Evolutionary conservation across 2,888 invertebrate genomes (phyloP).

Genomic region (Tachina fera): DNA sequence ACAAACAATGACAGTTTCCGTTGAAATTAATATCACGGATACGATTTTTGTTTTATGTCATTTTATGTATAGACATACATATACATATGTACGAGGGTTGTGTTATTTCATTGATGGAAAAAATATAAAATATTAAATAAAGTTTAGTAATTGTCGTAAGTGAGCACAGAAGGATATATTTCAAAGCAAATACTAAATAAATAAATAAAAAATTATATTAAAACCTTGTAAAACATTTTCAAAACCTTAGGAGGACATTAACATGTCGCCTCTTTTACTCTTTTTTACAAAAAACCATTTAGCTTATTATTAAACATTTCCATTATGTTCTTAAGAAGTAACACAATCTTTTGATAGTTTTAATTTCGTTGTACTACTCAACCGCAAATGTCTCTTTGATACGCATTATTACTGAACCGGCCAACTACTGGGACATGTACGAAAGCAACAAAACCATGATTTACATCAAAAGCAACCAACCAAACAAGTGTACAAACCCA

Average conservation of each 20-base stretch:
- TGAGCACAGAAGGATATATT: no score
- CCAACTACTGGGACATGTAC: slow-evolving; percentile 10
- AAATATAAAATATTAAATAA: no score
- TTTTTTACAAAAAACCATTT: background rate
- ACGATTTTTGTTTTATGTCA: slow-evolving; percentile 42
- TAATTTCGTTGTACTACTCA: slow-evolving; percentile 15
- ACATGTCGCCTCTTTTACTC: background rate
- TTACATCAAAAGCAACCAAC: slow-evolving; percentile 4
- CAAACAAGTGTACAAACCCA: slow-evolving; percentile 14
- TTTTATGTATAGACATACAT: slow-evolving; percentile 19
- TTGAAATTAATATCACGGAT: slow-evolving; percentile 63
- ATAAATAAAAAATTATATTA: no score
- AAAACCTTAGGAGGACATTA: no score
- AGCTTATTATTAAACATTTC: slow-evolving; percentile 7
- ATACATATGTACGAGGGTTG: background rate
- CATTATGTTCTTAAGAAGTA: slow-evolving; percentile 15
- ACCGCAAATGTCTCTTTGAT: slow-evolving; percentile 29
- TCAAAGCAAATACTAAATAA: no score
- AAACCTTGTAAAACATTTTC: no score
- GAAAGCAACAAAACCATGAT: slow-evolving; percentile 12
- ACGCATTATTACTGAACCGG: slow-evolving; percentile 40
- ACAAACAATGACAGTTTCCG: slow-evolving; percentile 64
- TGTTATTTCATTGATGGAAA: no score
- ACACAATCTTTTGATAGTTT: slow-evolving; percentile 9
- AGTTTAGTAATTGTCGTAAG: no score